phyloP scores from a whole-genome alignment of 1,140 invertebrate genomes.

The Drosophila pandora region DNA sequence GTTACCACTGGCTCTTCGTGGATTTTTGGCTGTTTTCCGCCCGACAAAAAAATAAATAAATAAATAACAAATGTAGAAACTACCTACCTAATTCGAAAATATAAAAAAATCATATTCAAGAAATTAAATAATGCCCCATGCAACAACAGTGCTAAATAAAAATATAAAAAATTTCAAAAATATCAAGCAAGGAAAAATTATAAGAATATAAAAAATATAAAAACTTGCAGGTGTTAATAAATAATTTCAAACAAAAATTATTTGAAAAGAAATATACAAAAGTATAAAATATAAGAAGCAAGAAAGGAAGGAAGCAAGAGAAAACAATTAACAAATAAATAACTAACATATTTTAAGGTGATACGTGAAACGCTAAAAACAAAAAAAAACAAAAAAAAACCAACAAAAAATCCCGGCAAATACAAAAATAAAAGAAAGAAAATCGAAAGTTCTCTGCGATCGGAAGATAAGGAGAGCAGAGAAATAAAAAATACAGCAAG shows the following conservation, averaged over 20 bases:
- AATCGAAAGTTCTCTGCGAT: conserved; percentile 2
- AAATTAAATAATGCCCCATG: conserved; percentile 8
- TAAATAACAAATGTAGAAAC: neutral
- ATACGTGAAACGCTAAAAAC: neutral
- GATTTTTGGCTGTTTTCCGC: conserved; percentile 76
- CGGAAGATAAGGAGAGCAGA: neutral
- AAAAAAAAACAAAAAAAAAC: too few species aligned
- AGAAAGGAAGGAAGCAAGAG: neutral
- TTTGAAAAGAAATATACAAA: neutral
- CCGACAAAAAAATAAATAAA: conserved; percentile 55
- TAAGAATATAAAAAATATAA: neutral
- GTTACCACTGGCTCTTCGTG: conserved; percentile 57
- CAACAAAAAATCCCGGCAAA: neutral
- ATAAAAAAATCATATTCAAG: neutral
- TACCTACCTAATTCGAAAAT: conserved; percentile 37
- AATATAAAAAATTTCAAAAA: conserved; percentile 15
- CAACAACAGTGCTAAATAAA: conserved; percentile 3
- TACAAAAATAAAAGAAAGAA: conserved; percentile 2
- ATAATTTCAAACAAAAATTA: neutral
- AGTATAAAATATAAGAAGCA: neutral
- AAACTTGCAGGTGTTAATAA: neutral
- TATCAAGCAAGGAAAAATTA: neutral
- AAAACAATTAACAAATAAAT: conserved; percentile 1
- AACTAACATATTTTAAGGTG: neutral
- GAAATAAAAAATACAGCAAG: conserved; percentile 1